These are phyloP conservation scores for Anguilla pacifica DNA, from an alignment of 2,797 vertebrate species.

Conservation along the genomic window DNA sequence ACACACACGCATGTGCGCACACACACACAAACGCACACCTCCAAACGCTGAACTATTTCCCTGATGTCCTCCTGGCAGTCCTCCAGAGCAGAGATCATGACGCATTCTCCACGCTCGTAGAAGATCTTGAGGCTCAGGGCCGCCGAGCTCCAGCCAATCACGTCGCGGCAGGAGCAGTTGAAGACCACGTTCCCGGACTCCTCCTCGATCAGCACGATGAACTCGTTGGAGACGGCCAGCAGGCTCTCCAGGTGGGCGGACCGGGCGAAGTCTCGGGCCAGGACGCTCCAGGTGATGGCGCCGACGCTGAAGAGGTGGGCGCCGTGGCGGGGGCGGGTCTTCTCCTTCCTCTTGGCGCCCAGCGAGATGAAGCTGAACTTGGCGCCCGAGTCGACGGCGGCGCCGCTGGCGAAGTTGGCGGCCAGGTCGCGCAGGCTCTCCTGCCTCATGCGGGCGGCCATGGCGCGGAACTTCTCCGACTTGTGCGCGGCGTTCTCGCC, in stretches of 20 bases:
- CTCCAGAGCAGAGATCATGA: constrained; percentile 88
- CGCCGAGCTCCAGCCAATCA: constrained; percentile 96
- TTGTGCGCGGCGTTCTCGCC: constrained; percentile 97
- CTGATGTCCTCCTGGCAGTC: constrained; percentile 86
- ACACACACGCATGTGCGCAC: constrained; percentile 14
- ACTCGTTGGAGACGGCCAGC: constrained; percentile 94
- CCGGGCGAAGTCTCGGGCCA: constrained; percentile 89
- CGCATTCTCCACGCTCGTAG: constrained; percentile 93
- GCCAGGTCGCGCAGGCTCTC: constrained; percentile 97
- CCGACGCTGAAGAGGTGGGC: constrained; percentile 88
- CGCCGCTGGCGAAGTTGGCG: constrained; percentile 93
- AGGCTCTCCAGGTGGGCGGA: constrained; percentile 87
- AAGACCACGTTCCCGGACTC: constrained; percentile 94
- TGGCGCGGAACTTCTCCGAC: constrained; percentile 94
- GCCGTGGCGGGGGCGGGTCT: constrained; percentile 86
- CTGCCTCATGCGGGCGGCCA: constrained; percentile 94
- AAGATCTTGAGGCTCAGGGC: constrained; percentile 92
- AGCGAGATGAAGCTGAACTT: constrained; percentile 98
- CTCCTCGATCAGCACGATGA: constrained; percentile 92
- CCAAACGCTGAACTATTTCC: constrained; percentile 90
- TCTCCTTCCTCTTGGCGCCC: constrained; percentile 95
- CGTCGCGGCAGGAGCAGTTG: constrained; percentile 96
- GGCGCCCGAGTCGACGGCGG: constrained; percentile 87
- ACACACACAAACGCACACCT: constrained; percentile 74
- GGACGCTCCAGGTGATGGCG: constrained; percentile 90